phyloP scores from a whole-genome alignment of 2,797 vertebrate genomes.

The Pangasius mekongensis region DNA sequence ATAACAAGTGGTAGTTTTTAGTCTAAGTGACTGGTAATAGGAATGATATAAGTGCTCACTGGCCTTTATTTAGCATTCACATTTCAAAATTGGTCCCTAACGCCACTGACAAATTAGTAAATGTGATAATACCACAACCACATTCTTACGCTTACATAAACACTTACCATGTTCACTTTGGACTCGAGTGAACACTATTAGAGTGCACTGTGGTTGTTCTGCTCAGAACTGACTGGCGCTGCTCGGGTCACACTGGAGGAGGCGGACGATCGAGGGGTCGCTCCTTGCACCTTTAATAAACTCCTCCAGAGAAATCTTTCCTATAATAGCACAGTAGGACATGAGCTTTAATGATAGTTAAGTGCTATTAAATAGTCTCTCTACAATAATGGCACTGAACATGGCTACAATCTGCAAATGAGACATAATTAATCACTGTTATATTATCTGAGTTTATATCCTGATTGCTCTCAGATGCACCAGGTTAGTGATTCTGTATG shows the following conservation, averaged over 20 bases:
- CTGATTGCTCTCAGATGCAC: neutral
- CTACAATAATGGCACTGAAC: neutral
- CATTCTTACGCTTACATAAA: constrained; percentile 26
- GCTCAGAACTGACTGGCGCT: constrained; percentile 84
- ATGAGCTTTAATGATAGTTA: neutral
- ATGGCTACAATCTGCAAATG: neutral
- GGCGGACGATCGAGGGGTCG: constrained; percentile 86
- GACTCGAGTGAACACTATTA: constrained; percentile 22
- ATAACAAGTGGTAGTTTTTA: constrained; percentile 3
- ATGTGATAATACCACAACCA: constrained; percentile 9
- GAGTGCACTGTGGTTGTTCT: neutral
- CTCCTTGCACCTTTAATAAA: constrained; percentile 91
- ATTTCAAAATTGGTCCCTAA: constrained; percentile 20
- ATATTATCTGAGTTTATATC: neutral
- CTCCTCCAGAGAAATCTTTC: constrained; percentile 86
- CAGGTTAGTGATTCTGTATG: neutral
- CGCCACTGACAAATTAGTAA: neutral
- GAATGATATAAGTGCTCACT: constrained; percentile 14
- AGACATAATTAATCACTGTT: neutral
- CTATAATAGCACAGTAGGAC: constrained; percentile 60
- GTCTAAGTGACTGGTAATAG: neutral
- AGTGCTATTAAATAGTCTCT: neutral
- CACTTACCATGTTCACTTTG: constrained; percentile 35
- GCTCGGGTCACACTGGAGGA: constrained; percentile 86
- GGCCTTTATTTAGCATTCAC: constrained; percentile 7